phyloP scores from a whole-genome alignment of 1,140 invertebrate genomes.

The Battus philenor region DNA sequence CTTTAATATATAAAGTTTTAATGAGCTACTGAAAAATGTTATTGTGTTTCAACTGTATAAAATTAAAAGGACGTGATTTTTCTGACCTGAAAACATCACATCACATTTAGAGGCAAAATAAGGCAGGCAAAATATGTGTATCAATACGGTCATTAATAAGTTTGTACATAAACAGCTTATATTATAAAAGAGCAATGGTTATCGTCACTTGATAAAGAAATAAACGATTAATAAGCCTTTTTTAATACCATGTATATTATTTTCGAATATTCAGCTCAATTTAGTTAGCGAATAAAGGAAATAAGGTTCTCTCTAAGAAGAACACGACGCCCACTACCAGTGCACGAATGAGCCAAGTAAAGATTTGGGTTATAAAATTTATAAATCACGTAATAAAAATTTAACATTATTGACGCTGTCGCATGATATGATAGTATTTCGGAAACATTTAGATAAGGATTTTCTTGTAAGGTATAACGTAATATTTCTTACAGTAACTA shows the following conservation, averaged over 20 bases:
- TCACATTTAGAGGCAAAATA: too few relatives aligned
- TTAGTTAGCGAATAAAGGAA: too few relatives aligned
- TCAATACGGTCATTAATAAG: background rate
- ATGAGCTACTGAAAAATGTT: too few relatives aligned
- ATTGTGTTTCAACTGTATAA: too few relatives aligned
- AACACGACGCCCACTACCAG: conserved; percentile 22
- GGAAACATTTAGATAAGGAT: conserved; percentile 7
- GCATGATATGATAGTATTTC: conserved; percentile 16
- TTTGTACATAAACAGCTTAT: background rate
- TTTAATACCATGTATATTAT: background rate
- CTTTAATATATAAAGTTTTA: too few relatives aligned
- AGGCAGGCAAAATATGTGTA: too few relatives aligned
- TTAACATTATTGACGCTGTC: conserved; percentile 47
- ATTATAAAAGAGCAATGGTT: background rate
- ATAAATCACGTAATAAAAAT: conserved; percentile 48
- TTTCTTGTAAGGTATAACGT: conserved; percentile 13
- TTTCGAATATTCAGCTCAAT: too few relatives aligned
- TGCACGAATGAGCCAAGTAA: conserved; percentile 18
- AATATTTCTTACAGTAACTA: too few relatives aligned
- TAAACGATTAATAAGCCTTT: background rate
- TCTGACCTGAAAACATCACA: too few relatives aligned
- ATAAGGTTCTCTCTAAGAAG: too few relatives aligned
- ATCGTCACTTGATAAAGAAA: background rate
- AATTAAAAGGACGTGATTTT: too few relatives aligned
- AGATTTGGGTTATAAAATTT: conserved; percentile 37